Conservation (phyloP, 2,113 vertebrate species). For the Pycnonotus jocosus region DNA sequence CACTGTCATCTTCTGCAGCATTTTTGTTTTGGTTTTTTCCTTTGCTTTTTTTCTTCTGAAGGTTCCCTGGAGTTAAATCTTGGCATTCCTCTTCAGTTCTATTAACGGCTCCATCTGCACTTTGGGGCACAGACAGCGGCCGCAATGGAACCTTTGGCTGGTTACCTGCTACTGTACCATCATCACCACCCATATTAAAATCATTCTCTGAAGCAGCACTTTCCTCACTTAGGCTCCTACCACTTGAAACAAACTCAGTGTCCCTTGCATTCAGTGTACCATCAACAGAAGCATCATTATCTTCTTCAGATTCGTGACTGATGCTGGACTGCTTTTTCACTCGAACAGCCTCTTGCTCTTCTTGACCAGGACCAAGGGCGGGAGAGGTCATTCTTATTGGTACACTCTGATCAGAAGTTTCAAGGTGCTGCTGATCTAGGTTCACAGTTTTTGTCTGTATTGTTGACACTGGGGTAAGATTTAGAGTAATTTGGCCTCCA, state of each 20-base stretch:
- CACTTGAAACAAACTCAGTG: conserved; percentile 76
- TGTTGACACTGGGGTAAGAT: conserved; percentile 74
- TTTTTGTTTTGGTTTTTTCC: conserved; percentile 79
- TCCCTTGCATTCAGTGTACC: conserved; percentile 71
- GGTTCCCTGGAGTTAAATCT: conserved; percentile 74
- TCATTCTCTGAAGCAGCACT: conserved; percentile 72
- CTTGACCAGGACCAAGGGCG: conserved; percentile 63
- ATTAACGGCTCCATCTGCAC: conserved; percentile 57
- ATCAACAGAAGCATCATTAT: conserved; percentile 68
- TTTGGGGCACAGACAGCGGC: conserved; percentile 50
- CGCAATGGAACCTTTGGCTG: conserved; percentile 60
- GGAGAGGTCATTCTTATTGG: conserved; percentile 64
- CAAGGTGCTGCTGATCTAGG: conserved; percentile 72
- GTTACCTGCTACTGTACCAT: conserved; percentile 66
- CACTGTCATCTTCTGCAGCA: conserved; percentile 75
- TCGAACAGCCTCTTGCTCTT: conserved; percentile 65
- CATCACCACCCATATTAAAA: conserved; percentile 73
- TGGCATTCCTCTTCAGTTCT: conserved; percentile 79
- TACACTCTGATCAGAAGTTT: conserved; percentile 68
- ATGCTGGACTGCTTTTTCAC: conserved; percentile 69
- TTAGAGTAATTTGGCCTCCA: conserved; percentile 80
- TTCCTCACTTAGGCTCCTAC: conserved; percentile 77
- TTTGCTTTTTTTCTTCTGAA: conserved; percentile 84
- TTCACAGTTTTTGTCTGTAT: conserved; percentile 72
- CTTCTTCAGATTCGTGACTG: conserved; percentile 71